phyloP scores from a whole-genome alignment of 1,140 invertebrate genomes.

The Eupristina koningsbergeri region DNA sequence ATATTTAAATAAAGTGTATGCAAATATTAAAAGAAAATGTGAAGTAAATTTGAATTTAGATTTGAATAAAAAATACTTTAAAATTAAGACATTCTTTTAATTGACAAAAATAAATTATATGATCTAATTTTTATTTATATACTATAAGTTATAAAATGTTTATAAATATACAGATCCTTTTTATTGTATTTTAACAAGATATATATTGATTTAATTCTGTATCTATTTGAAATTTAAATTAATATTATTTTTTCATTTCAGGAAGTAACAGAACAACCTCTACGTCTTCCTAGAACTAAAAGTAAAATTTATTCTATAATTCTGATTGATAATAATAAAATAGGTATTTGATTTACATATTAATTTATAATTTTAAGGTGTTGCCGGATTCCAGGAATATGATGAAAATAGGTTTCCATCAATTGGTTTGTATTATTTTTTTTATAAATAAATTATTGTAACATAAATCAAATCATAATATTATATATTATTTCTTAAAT shows the following conservation, averaged over 20 bases:
- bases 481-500: background rate
- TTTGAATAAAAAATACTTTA: too few relatives aligned
- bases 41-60: too few relatives aligned
- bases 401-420: slow-evolving; percentile 40
- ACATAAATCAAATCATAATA: too few relatives aligned
- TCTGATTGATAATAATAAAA: background rate
- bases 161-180: too few relatives aligned
- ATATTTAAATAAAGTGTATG: too few relatives aligned
- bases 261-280: slow-evolving; percentile 48
- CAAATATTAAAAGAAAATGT: too few relatives aligned
- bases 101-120: too few relatives aligned
- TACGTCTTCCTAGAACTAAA: slow-evolving; percentile 40
- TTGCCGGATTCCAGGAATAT: background rate
- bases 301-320: slow-evolving; percentile 41
- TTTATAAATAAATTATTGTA: background rate
- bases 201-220: too few relatives aligned
- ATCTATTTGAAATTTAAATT: background rate
- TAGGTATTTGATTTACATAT: background rate
- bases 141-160: too few relatives aligned
- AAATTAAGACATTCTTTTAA: too few relatives aligned
- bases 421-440: slow-evolving; percentile 35
- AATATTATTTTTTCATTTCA: slow-evolving; percentile 5
- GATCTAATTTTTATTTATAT: too few relatives aligned
- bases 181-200: background rate
- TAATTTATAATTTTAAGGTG: slow-evolving; percentile 15